Percentiles rank a stretch among this genome's conserved stretches.
phyloP scores from a whole-genome alignment of 2,113 vertebrate genomes.

The Scomber japonicus region DNA sequence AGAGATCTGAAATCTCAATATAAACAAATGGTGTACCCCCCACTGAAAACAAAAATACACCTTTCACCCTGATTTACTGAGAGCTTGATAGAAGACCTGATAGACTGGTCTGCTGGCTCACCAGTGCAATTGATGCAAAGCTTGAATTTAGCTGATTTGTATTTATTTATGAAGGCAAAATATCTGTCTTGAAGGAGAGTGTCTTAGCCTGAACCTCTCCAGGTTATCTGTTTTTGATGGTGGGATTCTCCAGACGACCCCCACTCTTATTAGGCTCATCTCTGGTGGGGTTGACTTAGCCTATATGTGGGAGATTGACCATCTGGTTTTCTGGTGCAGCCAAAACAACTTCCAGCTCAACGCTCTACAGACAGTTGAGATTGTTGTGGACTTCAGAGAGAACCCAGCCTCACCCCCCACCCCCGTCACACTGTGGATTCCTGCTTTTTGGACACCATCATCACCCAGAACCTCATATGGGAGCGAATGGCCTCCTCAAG shows the following conservation, averaged over 20 bases:
- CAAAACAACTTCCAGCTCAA: too few relatives aligned
- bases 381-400: too few relatives aligned
- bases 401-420: too few relatives aligned
- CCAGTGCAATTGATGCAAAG: neutral
- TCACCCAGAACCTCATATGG: too few relatives aligned
- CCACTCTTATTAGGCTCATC: too few relatives aligned
- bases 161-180: conserved; percentile 65
- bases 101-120: neutral
- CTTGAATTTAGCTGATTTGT: conserved; percentile 45
- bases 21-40: conserved; percentile 41
- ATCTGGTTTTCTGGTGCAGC: too few relatives aligned
- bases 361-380: too few relatives aligned
- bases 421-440: too few relatives aligned
- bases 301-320: too few relatives aligned
- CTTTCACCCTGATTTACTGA: conserved; percentile 38
- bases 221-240: conserved; percentile 30
- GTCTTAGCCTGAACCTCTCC: conserved; percentile 15
- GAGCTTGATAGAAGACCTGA: conserved; percentile 7
- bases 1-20: conserved; percentile 30
- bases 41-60: conserved; percentile 52
- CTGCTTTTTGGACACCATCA: too few relatives aligned
- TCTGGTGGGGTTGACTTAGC: too few relatives aligned
- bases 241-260: neutral
- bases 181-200: neutral
- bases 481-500: too few relatives aligned